These are phyloP conservation scores for Ctenicera cuprea DNA, from an alignment of 2,888 invertebrate species.

Conservation along the genomic window DNA sequence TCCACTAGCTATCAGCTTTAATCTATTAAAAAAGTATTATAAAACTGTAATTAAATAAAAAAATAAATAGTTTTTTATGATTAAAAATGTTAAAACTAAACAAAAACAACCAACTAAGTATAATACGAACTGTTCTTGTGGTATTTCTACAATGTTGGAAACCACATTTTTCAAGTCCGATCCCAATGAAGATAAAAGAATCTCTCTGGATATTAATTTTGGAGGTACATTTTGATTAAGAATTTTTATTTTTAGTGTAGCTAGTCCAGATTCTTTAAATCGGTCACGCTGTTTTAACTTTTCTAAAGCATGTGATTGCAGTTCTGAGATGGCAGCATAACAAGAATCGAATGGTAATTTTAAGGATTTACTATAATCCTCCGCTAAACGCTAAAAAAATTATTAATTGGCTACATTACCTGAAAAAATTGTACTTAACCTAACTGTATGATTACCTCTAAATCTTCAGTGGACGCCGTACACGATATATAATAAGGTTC, in stretches of 20 bases:
- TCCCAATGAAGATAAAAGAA: slow-evolving; percentile 75
- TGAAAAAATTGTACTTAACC: slow-evolving; percentile 46
- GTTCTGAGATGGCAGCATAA: slow-evolving; percentile 75
- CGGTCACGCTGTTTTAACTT: slow-evolving; percentile 82
- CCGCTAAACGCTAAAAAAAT: slow-evolving; percentile 77
- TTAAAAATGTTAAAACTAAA: no score
- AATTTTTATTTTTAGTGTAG: slow-evolving; percentile 82
- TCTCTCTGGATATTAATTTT: slow-evolving; percentile 74
- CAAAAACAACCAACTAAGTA: not conserved
- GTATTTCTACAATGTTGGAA: slow-evolving; percentile 72
- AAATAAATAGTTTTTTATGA: no score
- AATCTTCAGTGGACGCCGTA: slow-evolving; percentile 71
- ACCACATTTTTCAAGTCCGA: slow-evolving; percentile 76
- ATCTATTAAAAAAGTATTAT: slow-evolving; percentile 67
- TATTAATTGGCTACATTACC: not conserved
- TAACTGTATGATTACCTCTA: slow-evolving; percentile 68
- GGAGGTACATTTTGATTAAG: slow-evolving; percentile 75
- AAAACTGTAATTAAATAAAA: slow-evolving; percentile 2
- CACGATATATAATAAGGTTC: slow-evolving; percentile 79
- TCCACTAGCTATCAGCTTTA: slow-evolving; percentile 82
- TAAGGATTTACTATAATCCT: slow-evolving; percentile 76
- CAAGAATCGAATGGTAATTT: slow-evolving; percentile 75
- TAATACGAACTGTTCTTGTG: slow-evolving; percentile 67
- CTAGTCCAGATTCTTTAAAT: slow-evolving; percentile 82
- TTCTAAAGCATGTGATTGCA: slow-evolving; percentile 83